Base-by-base conservation (phyloP, 1,140 invertebrate genomes). In the Lepidurus arcticus region DNA sequence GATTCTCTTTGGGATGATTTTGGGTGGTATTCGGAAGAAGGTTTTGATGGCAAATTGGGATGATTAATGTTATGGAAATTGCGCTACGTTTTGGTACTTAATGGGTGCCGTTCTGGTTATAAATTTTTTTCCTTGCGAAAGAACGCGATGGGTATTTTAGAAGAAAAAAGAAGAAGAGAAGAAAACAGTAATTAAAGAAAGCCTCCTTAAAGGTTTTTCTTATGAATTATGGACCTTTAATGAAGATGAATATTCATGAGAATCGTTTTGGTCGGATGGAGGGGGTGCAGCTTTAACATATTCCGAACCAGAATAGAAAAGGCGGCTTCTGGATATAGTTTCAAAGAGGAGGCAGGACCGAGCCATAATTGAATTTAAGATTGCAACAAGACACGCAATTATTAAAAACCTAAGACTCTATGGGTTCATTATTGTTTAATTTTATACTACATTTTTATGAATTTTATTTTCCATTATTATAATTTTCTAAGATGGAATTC, bases 321-420 rank as follows among this genome's bases (percentile, higher is more conserved):
- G 53, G 53, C 53, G 53, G 53, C 53, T 65, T 65, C 53, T 65
- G 53, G 34, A 34, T 65, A 21, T 16, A n/a, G 6, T 65, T 21
- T n/a, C 16, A 65, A 65, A 65, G 53, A 13, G 53, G 21, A 16
- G 53, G 53, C 53, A 21, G 53, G 53, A 65, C n/a, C 53, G 1
- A 65, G 53, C 21, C 53, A 21, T 65, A 65, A 65, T 65, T 65
- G 53, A 65, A 65, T 65, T 65, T 65, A 65, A 65, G 53, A 65
- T 65, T 21, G 53, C 16, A 65, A 13, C 53, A 21, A n/a, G 21
- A 21, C 53, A 65, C 53, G 53, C 13, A 65, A 65, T 65, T 65
- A 65, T 47, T 47, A 47, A 47, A 47, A 47, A 16, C 45, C 34
- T 34, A 34, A 34, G 34, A 34, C 34, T 34, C 2, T 34, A 34